Evolutionary conservation across 2,888 invertebrate genomes (phyloP).

Genomic region (Drosophila hamatofila): DNA sequence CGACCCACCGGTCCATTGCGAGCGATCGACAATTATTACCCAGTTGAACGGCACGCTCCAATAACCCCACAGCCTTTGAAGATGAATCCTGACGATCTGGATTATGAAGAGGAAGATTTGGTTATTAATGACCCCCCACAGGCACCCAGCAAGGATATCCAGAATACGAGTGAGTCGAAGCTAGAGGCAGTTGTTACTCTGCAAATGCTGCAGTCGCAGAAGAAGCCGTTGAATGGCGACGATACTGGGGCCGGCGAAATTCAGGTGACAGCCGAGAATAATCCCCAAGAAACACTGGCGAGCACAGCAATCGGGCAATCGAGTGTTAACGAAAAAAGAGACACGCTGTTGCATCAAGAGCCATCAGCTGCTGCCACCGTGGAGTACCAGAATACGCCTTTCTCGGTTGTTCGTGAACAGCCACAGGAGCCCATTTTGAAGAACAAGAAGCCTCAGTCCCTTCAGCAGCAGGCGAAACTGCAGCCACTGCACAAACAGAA

Average conservation of each 20-base stretch:
- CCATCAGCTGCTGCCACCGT: slow-evolving; percentile 71
- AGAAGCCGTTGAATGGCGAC: slow-evolving; percentile 79
- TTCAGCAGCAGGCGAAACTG: slow-evolving; percentile 76
- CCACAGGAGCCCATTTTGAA: slow-evolving; percentile 86
- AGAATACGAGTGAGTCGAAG: slow-evolving; percentile 69
- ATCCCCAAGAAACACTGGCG: slow-evolving; percentile 47
- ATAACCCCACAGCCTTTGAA: slow-evolving; percentile 59
- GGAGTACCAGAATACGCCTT: slow-evolving; percentile 85
- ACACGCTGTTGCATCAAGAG: slow-evolving; percentile 64
- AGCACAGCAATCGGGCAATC: slow-evolving; percentile 34
- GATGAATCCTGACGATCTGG: slow-evolving; percentile 57
- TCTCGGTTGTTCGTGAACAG: slow-evolving; percentile 84
- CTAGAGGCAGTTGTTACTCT: slow-evolving; percentile 88
- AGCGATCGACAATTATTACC: slow-evolving; percentile 75
- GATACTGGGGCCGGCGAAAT: slow-evolving; percentile 79
- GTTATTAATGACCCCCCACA: slow-evolving; percentile 85
- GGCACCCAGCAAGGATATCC: slow-evolving; percentile 79
- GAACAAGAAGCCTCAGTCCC: slow-evolving; percentile 82
- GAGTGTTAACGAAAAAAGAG: slow-evolving; percentile 44
- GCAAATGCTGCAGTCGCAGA: slow-evolving; percentile 89
- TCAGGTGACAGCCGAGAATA: slow-evolving; percentile 71
- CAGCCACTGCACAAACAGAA: slow-evolving; percentile 86
- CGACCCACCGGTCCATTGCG: slow-evolving; percentile 59
- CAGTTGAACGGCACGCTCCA: slow-evolving; percentile 74
- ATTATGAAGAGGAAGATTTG: slow-evolving; percentile 85